phyloP scores from a whole-genome alignment of 2,113 vertebrate genomes.

The Malurus elegans region DNA sequence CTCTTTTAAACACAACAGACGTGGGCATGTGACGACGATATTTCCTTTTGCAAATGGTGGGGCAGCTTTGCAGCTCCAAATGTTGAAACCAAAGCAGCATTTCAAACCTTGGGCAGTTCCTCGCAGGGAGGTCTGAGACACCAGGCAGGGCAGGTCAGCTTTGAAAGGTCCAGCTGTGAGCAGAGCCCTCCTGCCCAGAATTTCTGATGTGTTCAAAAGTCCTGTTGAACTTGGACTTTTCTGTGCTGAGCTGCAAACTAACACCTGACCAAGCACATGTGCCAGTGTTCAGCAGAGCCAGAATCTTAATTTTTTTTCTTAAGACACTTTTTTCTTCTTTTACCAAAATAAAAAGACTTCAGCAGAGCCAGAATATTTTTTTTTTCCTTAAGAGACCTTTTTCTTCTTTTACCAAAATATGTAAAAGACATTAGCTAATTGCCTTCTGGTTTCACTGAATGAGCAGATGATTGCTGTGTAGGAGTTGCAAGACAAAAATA shows the following conservation, averaged over 20 bases:
- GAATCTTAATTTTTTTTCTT: background rate
- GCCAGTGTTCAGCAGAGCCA: background rate
- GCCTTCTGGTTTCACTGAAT: background rate
- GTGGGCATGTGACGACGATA: background rate
- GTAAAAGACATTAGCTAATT: background rate
- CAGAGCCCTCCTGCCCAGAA: background rate
- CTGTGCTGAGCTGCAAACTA: background rate
- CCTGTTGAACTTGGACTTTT: background rate
- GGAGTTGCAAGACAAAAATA: background rate
- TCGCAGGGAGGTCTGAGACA: background rate
- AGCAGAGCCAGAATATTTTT: background rate
- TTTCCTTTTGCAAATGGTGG: background rate
- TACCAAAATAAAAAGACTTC: background rate
- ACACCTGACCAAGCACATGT: background rate
- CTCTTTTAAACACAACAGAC: background rate
- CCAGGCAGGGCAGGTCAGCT: background rate
- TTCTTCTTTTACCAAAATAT: background rate
- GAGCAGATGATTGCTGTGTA: background rate
- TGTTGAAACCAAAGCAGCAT: background rate
- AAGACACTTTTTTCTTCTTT: background rate
- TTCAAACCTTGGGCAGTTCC: background rate
- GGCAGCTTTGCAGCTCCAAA: background rate
- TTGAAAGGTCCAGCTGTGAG: background rate
- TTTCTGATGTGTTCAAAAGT: background rate
- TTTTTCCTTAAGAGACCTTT: background rate